phyloP scores from a whole-genome alignment of 2,888 invertebrate species.

The Spodoptera littoralis region DNA sequence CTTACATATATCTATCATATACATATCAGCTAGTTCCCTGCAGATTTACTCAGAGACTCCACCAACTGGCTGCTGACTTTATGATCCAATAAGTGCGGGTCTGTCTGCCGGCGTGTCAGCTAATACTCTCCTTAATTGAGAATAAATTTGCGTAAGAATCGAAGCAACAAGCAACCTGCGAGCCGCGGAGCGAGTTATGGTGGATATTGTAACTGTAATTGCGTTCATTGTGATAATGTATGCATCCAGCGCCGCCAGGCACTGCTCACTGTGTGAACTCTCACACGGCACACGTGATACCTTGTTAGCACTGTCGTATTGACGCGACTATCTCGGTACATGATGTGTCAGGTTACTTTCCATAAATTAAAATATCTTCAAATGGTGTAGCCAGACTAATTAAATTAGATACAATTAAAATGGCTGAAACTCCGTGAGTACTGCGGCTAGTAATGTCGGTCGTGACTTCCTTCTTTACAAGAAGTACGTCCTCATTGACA shows the following conservation, averaged over 20 bases:
- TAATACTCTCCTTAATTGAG: constrained; percentile 45
- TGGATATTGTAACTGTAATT: constrained; percentile 26
- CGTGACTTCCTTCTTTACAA: constrained; percentile 38
- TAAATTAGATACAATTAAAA: too few relatives aligned
- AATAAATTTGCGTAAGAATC: constrained; percentile 39
- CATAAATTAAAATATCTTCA: too few relatives aligned
- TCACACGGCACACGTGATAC: too few relatives aligned
- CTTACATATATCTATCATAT: too few relatives aligned
- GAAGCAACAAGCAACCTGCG: not conserved
- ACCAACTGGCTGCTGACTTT: constrained; percentile 4
- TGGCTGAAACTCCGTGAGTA: too few relatives aligned
- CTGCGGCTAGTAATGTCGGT: not conserved
- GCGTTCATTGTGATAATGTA: constrained; percentile 37
- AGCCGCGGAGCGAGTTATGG: constrained; percentile 17
- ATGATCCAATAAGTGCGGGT: constrained; percentile 32
- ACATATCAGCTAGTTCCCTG: not conserved
- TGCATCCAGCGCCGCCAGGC: not conserved
- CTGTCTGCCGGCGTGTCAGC: constrained; percentile 24
- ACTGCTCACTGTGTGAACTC: too few relatives aligned
- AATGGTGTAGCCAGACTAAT: too few relatives aligned
- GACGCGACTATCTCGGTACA: too few relatives aligned
- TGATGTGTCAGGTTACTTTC: too few relatives aligned
- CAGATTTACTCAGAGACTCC: not conserved
- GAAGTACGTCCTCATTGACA: constrained; percentile 25
- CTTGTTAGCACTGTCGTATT: too few relatives aligned